phyloP scores from a whole-genome alignment of 1,140 invertebrate species.

The Liolophura sinensis region DNA sequence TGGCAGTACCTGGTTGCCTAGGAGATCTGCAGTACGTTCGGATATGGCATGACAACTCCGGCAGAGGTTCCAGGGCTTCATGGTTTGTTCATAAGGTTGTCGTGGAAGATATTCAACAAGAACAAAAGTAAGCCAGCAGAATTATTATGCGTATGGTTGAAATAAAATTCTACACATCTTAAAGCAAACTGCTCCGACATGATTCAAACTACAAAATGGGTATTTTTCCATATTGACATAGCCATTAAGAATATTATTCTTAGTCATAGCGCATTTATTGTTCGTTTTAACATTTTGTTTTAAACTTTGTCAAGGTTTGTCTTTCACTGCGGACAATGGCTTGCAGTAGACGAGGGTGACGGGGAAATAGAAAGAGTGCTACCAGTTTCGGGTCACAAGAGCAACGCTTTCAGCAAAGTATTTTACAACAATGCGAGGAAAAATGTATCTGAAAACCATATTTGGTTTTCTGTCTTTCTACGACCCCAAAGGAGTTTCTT shows the following conservation, averaged over 20 bases:
- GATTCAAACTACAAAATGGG: not conserved
- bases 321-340: slow-evolving; percentile 34
- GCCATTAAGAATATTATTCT: no score
- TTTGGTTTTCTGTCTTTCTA: slow-evolving; percentile 41
- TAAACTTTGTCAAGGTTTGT: slow-evolving; percentile 18
- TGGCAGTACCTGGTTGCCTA: slow-evolving; percentile 54
- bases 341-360: slow-evolving; percentile 38
- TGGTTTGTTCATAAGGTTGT: slow-evolving; percentile 47
- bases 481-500: slow-evolving; percentile 39
- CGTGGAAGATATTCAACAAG: slow-evolving; percentile 43
- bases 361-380: slow-evolving; percentile 41
- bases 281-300: no score
- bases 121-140: slow-evolving; percentile 27
- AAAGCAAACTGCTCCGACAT: not conserved
- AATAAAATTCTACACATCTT: not conserved
- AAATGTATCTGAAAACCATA: slow-evolving; percentile 42
- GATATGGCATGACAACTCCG: slow-evolving; percentile 53
- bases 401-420: slow-evolving; percentile 38
- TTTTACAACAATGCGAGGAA: slow-evolving; percentile 37
- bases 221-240: no score
- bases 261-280: no score
- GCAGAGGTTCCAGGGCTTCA: slow-evolving; percentile 24
- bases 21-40: slow-evolving; percentile 39
- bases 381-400: slow-evolving; percentile 28
- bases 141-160: not conserved